Conservation (phyloP, 2,888 invertebrate species). For the Mystacides longicornis region DNA sequence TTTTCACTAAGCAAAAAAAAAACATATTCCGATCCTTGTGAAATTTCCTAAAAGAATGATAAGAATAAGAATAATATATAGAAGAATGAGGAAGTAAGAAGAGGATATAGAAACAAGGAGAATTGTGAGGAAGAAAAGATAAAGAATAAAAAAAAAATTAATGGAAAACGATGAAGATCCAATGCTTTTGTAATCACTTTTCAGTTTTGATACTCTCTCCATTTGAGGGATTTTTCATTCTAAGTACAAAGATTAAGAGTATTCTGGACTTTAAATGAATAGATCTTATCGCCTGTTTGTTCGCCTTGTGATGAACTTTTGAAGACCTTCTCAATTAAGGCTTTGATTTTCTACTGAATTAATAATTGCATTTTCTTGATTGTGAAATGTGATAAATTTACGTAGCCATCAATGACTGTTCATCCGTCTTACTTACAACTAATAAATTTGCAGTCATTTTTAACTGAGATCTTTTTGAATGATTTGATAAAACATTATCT, state of each 20-base stretch:
- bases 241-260: slow-evolving; percentile 10
- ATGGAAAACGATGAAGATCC: slow-evolving; percentile 11
- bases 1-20: no score
- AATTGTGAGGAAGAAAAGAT: neutral
- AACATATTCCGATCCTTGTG: no score
- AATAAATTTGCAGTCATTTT: no score
- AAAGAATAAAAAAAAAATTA: slow-evolving; percentile 10
- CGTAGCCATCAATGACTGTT: no score
- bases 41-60: no score
- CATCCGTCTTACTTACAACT: no score
- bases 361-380: slow-evolving; percentile 19
- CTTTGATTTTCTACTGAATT: neutral
- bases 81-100: slow-evolving; percentile 2
- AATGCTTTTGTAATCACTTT: slow-evolving; percentile 12
- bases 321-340: neutral
- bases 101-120: neutral
- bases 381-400: no score
- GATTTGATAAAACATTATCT: no score
- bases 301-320: neutral
- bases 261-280: slow-evolving; percentile 6
- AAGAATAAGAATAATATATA: no score
- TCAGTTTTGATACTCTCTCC: slow-evolving; percentile 10
- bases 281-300: neutral
- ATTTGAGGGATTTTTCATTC: slow-evolving; percentile 13
- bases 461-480: no score